Conservation (phyloP, 2,888 invertebrate genomes). For the Seira sanloemensis region DNA sequence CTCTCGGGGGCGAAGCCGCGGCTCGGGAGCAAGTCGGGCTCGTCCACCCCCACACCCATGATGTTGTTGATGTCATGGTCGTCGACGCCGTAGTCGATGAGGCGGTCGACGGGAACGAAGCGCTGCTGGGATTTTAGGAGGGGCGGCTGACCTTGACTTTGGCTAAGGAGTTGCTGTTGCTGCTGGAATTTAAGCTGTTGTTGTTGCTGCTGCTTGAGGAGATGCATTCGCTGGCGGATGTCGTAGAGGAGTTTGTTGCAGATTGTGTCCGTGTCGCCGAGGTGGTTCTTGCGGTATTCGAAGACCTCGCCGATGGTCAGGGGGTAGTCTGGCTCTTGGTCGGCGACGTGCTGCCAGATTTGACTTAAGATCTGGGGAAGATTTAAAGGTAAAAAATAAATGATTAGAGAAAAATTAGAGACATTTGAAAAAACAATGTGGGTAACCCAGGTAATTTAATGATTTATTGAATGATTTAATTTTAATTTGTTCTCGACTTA, state of each 20-base stretch:
- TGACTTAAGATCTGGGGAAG: conserved; percentile 83
- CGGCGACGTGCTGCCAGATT: conserved; percentile 84
- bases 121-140: conserved; percentile 5
- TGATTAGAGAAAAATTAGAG: not conserved
- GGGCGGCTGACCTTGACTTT: not conserved
- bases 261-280: conserved; percentile 78
- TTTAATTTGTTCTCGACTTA: conserved; percentile 74
- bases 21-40: conserved; percentile 7
- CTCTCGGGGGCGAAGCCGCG: conserved; percentile 19
- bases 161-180: conserved; percentile 9
- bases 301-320: conserved; percentile 83
- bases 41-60: not conserved
- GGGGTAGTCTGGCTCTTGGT: conserved; percentile 76
- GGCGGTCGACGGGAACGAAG: conserved; percentile 60
- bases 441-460: too few species aligned
- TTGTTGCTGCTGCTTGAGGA: conserved; percentile 66
- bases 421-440: too few species aligned
- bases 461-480: conserved; percentile 1
- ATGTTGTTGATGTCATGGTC: not conserved
- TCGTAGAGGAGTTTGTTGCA: conserved; percentile 72
- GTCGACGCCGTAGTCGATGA: conserved; percentile 62
- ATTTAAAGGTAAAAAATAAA: conserved; percentile 37
- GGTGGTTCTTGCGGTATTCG: conserved; percentile 79
- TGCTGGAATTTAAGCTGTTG: conserved; percentile 37
- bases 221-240: conserved; percentile 70